Evolutionary conservation across 2,797 vertebrate genomes (phyloP).

Genomic region (Antrozous pallidus): DNA sequence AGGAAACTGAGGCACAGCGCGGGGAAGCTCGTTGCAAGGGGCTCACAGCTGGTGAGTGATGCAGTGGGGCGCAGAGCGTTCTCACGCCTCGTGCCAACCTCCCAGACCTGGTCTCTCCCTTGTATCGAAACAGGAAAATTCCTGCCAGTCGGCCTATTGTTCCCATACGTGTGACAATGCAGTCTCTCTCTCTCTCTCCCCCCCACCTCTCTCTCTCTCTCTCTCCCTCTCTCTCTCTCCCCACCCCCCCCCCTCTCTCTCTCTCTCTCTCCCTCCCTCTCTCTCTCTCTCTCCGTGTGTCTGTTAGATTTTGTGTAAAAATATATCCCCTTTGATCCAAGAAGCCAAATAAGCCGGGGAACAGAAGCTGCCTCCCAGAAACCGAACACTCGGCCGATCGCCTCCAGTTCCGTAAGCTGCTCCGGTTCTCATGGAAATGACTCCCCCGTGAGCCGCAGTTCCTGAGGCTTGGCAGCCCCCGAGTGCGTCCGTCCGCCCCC

Average conservation of each 20-base stretch:
- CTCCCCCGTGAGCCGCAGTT: conserved; percentile 82
- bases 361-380: conserved; percentile 76
- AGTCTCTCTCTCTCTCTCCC: not conserved
- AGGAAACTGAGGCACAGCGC: not conserved
- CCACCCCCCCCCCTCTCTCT: not conserved
- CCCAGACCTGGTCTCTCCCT: not conserved
- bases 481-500: conserved; percentile 79
- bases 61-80: not conserved
- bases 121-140: not conserved
- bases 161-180: not conserved
- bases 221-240: not conserved
- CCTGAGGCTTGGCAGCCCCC: conserved; percentile 76
- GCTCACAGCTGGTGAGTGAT: not conserved
- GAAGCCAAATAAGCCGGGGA: conserved; percentile 76
- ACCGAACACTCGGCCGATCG: conserved; percentile 79
- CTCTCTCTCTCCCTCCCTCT: not conserved
- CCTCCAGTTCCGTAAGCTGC: conserved; percentile 81
- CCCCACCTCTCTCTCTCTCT: not conserved
- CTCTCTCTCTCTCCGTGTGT: not conserved
- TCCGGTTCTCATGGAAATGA: conserved; percentile 76
- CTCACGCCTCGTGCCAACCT: not conserved
- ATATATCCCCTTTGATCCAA: conserved; percentile 57
- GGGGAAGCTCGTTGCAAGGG: not conserved
- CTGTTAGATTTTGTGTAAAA: conserved; percentile 37
- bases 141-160: not conserved